These are phyloP conservation scores for Notolabrus celidotus DNA, from an alignment of 2,797 vertebrate genomes.

Conservation along the genomic window DNA sequence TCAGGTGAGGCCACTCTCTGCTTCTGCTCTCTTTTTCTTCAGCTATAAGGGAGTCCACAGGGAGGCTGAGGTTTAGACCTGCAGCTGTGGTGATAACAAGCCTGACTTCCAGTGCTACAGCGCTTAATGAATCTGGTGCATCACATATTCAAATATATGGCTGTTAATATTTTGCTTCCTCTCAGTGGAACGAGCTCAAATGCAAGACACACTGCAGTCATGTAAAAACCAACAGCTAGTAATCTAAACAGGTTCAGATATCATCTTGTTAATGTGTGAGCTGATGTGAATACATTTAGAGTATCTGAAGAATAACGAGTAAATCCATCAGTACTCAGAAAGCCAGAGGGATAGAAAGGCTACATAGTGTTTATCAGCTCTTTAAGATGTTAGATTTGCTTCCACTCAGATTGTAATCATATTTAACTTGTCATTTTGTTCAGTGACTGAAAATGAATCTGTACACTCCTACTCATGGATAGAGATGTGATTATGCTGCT, in stretches of 20 bases:
- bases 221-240: too few relatives aligned
- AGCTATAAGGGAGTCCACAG: not conserved
- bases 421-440: too few relatives aligned
- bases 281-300: not conserved
- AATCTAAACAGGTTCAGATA: too few relatives aligned
- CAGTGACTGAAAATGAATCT: too few relatives aligned
- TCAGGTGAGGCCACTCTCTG: slow-evolving; percentile 37
- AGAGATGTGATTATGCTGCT: too few relatives aligned
- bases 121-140: slow-evolving; percentile 34
- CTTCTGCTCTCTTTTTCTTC: slow-evolving; percentile 5
- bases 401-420: too few relatives aligned
- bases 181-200: not conserved
- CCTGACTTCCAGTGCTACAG: slow-evolving; percentile 17
- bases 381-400: too few relatives aligned
- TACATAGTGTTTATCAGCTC: too few relatives aligned
- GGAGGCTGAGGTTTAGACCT: slow-evolving; percentile 22
- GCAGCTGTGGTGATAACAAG: slow-evolving; percentile 16
- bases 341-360: not conserved
- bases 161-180: slow-evolving; percentile 28
- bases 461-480: too few relatives aligned
- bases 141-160: slow-evolving; percentile 51
- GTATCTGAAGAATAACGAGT: not conserved
- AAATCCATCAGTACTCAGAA: not conserved
- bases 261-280: too few relatives aligned
- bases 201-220: slow-evolving; percentile 1